Conservation (phyloP, 2,797 vertebrate genomes). For the Aldrovandia affinis region DNA sequence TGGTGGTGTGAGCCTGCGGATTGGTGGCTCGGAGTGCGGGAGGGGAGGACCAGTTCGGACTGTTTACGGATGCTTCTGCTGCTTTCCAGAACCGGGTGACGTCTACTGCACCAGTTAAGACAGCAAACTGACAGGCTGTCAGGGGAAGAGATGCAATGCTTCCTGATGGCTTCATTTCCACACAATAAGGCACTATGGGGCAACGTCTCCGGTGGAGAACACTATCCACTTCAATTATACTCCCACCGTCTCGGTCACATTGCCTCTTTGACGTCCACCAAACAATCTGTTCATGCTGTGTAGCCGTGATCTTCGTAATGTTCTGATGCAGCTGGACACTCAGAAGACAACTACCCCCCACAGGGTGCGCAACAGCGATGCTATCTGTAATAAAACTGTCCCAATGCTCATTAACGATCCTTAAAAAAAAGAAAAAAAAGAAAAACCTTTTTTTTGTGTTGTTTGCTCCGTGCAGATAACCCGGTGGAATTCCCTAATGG, state of each 20-base stretch:
- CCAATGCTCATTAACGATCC: not conserved
- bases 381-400: not conserved
- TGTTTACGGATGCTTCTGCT: not conserved
- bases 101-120: not conserved
- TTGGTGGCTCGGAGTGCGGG: not conserved
- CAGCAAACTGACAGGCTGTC: not conserved
- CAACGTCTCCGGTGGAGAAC: not conserved
- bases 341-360: not conserved
- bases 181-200: not conserved
- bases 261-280: not conserved
- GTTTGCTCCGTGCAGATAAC: not conserved
- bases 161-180: conserved; percentile 13
- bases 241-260: not conserved
- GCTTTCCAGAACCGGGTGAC: not conserved
- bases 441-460: not conserved
- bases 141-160: not conserved
- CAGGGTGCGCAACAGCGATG: not conserved
- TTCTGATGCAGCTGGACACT: not conserved
- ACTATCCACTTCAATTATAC: not conserved
- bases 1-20: not conserved
- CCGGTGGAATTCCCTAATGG: not conserved
- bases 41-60: not conserved
- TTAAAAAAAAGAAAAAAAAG: not conserved
- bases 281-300: not conserved
- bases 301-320: not conserved